A percentile compares a stretch with the other conserved stretches of the same genome.
These are phyloP conservation scores for Diacarnus erythraeanus DNA, from an alignment of 37 sponge, comb jelly and placozoan species.

Conservation along the genomic window DNA sequence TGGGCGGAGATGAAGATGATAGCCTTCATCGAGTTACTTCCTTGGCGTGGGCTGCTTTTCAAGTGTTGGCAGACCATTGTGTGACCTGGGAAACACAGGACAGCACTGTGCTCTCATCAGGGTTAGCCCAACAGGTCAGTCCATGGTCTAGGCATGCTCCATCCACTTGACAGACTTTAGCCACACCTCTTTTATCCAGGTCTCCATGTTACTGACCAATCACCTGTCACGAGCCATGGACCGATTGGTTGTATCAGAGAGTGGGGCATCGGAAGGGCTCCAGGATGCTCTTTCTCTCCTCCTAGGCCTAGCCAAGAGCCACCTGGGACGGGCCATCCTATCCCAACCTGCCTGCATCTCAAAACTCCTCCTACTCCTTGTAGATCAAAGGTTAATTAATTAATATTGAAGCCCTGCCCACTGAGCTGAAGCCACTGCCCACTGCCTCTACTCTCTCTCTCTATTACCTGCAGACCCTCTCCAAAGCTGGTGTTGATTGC, in stretches of 20 bases:
- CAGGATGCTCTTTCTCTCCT: constrained; percentile 91
- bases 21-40: constrained; percentile 61
- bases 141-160: not conserved
- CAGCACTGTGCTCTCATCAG: constrained; percentile 59
- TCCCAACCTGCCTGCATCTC: constrained; percentile 91
- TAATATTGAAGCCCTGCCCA: not conserved
- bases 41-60: constrained; percentile 90
- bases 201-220: constrained; percentile 84
- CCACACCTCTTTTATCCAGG: constrained; percentile 14
- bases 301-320: constrained; percentile 79
- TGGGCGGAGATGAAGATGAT: constrained; percentile 54
- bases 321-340: constrained; percentile 83
- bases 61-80: constrained; percentile 86
- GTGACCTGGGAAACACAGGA: constrained; percentile 86
- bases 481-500: constrained; percentile 91
- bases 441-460: not conserved
- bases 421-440: not conserved
- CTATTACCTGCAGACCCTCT: constrained; percentile 64
- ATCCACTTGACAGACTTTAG: not conserved
- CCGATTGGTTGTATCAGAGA: constrained; percentile 64
- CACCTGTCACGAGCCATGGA: constrained; percentile 90
- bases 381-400: constrained; percentile 72
- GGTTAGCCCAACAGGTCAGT: constrained; percentile 75
- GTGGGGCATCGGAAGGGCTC: constrained; percentile 78
- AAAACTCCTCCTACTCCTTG: constrained; percentile 85